Conservation (phyloP, 2,888 invertebrate species). For the Malthinus flaveolus region DNA sequence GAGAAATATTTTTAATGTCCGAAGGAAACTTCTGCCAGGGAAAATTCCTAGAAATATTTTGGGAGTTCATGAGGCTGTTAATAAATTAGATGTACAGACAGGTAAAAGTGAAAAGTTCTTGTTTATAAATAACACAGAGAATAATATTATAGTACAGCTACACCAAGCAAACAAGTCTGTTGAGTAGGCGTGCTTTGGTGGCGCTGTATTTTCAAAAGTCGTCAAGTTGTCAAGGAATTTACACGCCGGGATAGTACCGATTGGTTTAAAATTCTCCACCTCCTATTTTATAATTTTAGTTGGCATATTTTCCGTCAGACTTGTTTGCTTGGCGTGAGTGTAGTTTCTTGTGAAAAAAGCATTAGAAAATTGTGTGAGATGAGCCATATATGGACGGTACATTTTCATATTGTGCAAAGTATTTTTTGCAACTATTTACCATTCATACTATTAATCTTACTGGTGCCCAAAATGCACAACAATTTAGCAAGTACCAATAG, state of each 20-base stretch:
- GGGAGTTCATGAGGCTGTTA: not conserved
- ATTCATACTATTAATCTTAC: too few relatives aligned
- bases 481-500: too few relatives aligned
- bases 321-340: too few relatives aligned
- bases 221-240: too few relatives aligned
- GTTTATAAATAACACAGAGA: not conserved
- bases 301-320: too few relatives aligned
- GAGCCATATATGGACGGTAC: not conserved
- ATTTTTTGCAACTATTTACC: constrained; percentile 4
- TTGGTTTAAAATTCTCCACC: too few relatives aligned
- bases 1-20: not conserved
- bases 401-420: not conserved
- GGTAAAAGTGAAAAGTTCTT: not conserved
- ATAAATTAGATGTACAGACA: not conserved
- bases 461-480: too few relatives aligned
- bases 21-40: not conserved
- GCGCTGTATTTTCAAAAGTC: too few relatives aligned
- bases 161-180: too few relatives aligned
- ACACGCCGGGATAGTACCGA: too few relatives aligned
- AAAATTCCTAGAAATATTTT: not conserved
- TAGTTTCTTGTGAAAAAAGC: not conserved
- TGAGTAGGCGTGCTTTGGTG: too few relatives aligned
- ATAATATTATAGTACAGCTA: not conserved
- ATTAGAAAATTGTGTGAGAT: not conserved
- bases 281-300: too few relatives aligned